Evolutionary conservation across 2,113 vertebrate genomes (phyloP).

Genomic region (Pagrus major): DNA sequence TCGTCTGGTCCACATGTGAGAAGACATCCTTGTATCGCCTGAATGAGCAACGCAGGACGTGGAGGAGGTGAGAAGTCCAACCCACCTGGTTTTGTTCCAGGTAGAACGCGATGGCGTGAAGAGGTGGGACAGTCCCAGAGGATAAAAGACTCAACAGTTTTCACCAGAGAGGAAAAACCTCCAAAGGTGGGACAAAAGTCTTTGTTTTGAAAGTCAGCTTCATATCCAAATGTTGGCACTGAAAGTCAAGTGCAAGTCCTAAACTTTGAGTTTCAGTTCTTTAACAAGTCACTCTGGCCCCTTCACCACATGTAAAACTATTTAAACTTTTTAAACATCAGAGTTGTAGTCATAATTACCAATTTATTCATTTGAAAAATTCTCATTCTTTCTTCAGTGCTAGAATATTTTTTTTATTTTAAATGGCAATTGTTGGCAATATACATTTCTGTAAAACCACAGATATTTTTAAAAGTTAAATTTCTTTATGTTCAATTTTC

Average conservation of each 20-base stretch:
- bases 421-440: too few relatives aligned
- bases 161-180: background rate
- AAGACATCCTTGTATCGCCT: background rate
- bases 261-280: background rate
- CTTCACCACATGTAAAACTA: background rate
- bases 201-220: background rate
- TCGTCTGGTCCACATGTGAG: background rate
- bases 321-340: background rate
- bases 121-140: slow-evolving; percentile 13
- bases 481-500: too few relatives aligned
- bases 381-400: too few relatives aligned
- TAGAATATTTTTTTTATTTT: too few relatives aligned
- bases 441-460: too few relatives aligned
- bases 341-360: background rate
- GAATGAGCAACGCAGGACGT: background rate
- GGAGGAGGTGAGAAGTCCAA: background rate
- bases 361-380: too few relatives aligned
- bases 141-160: background rate
- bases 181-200: background rate
- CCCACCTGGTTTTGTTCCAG: background rate
- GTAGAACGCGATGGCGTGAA: background rate
- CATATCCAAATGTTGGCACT: background rate
- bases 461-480: too few relatives aligned
- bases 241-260: slow-evolving; percentile 4
- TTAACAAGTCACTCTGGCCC: background rate